A percentile compares a stretch with the other conserved stretches of the same genome.
Conservation (phyloP, 1,140 invertebrate genomes). For the Zeugodacus cucurbitae region DNA sequence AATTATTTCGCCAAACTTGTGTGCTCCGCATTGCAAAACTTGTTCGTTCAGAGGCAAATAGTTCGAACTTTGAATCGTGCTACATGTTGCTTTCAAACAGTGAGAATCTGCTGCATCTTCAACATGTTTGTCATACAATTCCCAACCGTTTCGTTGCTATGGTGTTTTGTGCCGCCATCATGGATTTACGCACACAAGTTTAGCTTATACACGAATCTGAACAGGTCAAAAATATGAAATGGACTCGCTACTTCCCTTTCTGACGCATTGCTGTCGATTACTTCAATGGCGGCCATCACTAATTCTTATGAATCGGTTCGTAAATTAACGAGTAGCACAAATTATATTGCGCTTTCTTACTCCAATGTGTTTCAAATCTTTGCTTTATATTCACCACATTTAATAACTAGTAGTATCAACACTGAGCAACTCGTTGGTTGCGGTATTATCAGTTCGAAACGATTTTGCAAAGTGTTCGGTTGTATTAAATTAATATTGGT, state of each 20-base stretch:
- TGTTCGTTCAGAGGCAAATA: too few relatives aligned
- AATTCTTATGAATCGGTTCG: constrained; percentile 43
- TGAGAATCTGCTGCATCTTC: not conserved
- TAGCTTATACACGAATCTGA: constrained; percentile 41
- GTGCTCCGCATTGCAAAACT: not conserved
- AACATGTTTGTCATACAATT: constrained; percentile 22
- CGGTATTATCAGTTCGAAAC: not conserved
- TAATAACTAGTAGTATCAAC: not conserved
- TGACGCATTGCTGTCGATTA: not conserved
- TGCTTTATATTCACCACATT: constrained; percentile 12
- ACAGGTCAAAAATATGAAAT: not conserved
- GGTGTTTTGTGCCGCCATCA: constrained; percentile 41
- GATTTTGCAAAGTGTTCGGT: not conserved
- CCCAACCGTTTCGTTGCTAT: constrained; percentile 44
- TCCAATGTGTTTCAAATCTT: not conserved
- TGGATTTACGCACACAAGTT: constrained; percentile 41
- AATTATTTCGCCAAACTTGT: too few relatives aligned
- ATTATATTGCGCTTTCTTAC: not conserved
- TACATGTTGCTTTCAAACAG: not conserved
- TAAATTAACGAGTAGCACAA: not conserved
- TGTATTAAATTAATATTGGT: not conserved
- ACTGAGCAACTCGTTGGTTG: constrained; percentile 14
- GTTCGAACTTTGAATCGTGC: not conserved
- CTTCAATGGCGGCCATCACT: constrained; percentile 39
- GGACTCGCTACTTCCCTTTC: not conserved